Percentiles rank a stretch among this genome's conserved stretches.
phyloP scores from a whole-genome alignment of 2,797 vertebrate genomes.

The Oreochromis grahami region DNA sequence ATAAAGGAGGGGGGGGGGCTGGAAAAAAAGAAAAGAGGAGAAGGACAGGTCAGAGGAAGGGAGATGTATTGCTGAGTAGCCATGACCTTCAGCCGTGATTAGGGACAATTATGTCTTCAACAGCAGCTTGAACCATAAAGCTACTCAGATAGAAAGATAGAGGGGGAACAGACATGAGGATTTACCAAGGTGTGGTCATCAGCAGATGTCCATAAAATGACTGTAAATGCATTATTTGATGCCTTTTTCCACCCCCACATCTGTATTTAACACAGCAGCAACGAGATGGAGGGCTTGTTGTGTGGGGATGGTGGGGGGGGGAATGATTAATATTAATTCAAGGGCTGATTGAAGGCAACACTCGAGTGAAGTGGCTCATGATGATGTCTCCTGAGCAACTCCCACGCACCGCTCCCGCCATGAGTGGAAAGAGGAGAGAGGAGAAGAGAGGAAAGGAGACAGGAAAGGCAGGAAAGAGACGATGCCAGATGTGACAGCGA shows the following conservation, averaged over 20 bases:
- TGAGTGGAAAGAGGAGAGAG: constrained; percentile 19
- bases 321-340: constrained; percentile 74
- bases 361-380: constrained; percentile 64
- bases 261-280: constrained; percentile 48
- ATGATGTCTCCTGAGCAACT: constrained; percentile 72
- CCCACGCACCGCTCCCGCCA: constrained; percentile 55
- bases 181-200: constrained; percentile 3
- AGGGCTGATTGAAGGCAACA: constrained; percentile 73
- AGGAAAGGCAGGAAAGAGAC: not conserved
- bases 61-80: constrained; percentile 46
- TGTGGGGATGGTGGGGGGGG: not conserved
- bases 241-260: constrained; percentile 4
- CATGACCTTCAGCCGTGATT: constrained; percentile 70
- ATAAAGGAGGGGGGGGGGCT: not conserved
- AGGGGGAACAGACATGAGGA: not conserved
- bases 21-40: not conserved
- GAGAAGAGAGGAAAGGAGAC: not conserved
- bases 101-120: constrained; percentile 67
- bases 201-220: not conserved
- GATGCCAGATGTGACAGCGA: constrained; percentile 31
- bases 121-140: constrained; percentile 49
- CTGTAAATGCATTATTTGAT: constrained; percentile 4
- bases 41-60: constrained; percentile 31
- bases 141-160: constrained; percentile 27
- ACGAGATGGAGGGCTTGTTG: constrained; percentile 33